Evolutionary conservation across 2,888 invertebrate species (phyloP).

Genomic region (Eremobia ochroleuca): DNA sequence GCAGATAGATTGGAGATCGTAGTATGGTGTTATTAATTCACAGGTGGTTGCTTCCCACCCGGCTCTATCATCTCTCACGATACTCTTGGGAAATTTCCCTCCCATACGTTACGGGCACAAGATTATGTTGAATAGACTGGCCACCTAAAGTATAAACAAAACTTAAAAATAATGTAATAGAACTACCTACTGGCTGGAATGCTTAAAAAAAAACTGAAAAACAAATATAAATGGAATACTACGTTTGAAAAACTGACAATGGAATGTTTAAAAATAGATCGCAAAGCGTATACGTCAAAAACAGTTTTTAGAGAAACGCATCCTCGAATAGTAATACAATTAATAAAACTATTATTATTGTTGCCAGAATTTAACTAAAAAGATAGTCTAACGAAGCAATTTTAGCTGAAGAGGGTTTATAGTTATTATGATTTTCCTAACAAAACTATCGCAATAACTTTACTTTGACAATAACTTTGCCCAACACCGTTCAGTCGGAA

Average conservation of each 20-base stretch:
- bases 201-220: background rate
- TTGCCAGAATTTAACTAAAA: background rate
- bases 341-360: background rate
- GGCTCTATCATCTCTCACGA: conserved; percentile 48
- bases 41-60: conserved; percentile 14
- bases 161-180: background rate
- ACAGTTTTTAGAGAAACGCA: background rate
- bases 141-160: conserved; percentile 9
- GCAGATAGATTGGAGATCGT: conserved; percentile 33
- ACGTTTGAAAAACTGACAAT: background rate
- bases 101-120: conserved; percentile 11
- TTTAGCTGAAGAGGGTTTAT: background rate
- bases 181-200: background rate
- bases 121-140: conserved; percentile 4
- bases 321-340: background rate
- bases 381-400: conserved; percentile 4
- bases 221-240: background rate
- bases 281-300: background rate
- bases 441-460: conserved; percentile 49
- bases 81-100: conserved; percentile 46
- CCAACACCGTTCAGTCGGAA: conserved; percentile 35
- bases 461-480: conserved; percentile 43
- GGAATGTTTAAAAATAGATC: background rate
- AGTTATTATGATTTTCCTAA: conserved; percentile 32
- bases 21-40: conserved; percentile 52